Percentiles rank a stretch among this genome's conserved stretches.
Conservation (phyloP, 1,140 invertebrate species). For the Lepidurus packardi region DNA sequence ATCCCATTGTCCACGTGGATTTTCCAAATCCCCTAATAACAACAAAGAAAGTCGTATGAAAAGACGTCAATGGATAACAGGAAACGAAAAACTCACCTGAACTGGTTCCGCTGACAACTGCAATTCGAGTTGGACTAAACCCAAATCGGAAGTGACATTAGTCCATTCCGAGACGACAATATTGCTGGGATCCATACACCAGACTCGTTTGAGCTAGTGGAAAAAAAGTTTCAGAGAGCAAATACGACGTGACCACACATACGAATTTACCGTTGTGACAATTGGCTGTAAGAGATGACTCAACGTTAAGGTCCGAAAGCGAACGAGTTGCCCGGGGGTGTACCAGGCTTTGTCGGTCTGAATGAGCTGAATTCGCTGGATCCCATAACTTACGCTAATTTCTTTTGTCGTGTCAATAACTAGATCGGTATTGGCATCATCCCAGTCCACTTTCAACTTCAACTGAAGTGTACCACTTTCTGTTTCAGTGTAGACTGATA, state of each 20-base stretch:
- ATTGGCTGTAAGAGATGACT: conserved; percentile 50
- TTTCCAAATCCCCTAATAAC: conserved; percentile 51
- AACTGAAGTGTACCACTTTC: not conserved
- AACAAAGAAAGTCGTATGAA: not conserved
- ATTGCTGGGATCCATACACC: conserved; percentile 55
- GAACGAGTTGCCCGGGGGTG: conserved; percentile 56
- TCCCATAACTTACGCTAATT: conserved; percentile 42
- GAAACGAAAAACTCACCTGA: conserved; percentile 42
- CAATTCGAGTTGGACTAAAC: conserved; percentile 52
- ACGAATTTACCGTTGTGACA: conserved; percentile 45
- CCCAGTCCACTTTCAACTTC: conserved; percentile 2
- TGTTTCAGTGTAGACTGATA: not conserved
- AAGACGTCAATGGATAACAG: not conserved
- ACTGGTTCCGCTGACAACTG: conserved; percentile 52
- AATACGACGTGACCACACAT: not conserved
- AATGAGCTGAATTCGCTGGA: conserved; percentile 51
- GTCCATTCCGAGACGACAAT: conserved; percentile 56
- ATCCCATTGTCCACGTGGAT: conserved; percentile 49
- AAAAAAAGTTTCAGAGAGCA: not conserved
- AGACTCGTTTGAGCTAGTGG: conserved; percentile 52
- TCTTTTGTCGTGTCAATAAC: conserved; percentile 48
- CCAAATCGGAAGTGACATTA: conserved; percentile 49
- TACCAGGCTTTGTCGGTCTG: conserved; percentile 56
- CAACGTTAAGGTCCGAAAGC: conserved; percentile 51
- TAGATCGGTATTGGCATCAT: conserved; percentile 48